A percentile compares a stretch with the other conserved stretches of the same genome.
phyloP scores from a whole-genome alignment of 2,888 invertebrate species.

The Mycalesis mineus region DNA sequence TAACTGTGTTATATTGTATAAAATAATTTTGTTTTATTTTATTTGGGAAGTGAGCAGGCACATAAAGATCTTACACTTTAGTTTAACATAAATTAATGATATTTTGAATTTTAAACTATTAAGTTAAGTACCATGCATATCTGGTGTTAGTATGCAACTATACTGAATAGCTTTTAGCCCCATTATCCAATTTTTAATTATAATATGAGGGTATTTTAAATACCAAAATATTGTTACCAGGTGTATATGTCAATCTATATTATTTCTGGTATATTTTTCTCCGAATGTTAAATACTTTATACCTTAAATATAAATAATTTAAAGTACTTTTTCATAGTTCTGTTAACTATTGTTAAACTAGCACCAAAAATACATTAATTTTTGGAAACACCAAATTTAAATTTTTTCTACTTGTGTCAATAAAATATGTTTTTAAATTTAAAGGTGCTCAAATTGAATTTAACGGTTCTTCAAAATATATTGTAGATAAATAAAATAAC shows the following conservation, averaged over 20 bases:
- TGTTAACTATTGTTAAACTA: too few species aligned
- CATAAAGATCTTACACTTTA: conserved; percentile 7
- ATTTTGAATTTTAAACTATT: background rate
- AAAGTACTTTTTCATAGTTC: too few species aligned
- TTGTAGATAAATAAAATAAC: too few species aligned
- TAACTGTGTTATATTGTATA: background rate
- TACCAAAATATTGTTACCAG: conserved; percentile 49
- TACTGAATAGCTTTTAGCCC: background rate
- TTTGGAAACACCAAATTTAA: too few species aligned
- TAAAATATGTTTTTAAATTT: too few species aligned
- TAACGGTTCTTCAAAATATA: too few species aligned
- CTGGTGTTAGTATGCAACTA: background rate
- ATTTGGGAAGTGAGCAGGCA: background rate
- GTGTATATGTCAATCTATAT: conserved; percentile 10
- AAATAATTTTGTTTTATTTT: background rate
- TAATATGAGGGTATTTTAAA: conserved; percentile 35
- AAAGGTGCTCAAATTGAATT: too few species aligned
- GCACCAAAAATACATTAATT: too few species aligned
- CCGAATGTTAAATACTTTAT: too few species aligned
- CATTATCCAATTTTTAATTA: background rate
- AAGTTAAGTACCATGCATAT: background rate
- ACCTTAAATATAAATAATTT: too few species aligned
- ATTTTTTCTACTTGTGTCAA: too few species aligned
- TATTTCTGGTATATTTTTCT: background rate
- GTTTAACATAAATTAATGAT: background rate